phyloP scores from a whole-genome alignment of 1,140 invertebrate species.

The Ruditapes philippinarum region DNA sequence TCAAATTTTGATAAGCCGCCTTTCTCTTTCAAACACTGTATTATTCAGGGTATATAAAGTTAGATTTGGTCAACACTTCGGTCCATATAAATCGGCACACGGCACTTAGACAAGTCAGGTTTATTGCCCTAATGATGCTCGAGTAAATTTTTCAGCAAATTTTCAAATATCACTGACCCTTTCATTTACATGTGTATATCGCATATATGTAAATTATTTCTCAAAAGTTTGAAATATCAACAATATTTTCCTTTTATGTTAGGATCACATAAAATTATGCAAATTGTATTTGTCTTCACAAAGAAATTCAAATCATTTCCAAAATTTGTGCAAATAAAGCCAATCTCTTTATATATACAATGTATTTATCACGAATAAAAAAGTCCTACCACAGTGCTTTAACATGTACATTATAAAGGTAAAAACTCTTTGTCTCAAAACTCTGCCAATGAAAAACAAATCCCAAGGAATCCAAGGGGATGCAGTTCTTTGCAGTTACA shows the following conservation, averaged over 20 bases:
- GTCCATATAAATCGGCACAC: not conserved
- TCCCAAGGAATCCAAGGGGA: too few species aligned
- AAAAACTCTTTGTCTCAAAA: too few species aligned
- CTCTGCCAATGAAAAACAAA: too few species aligned
- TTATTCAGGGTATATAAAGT: slow-evolving; percentile 5
- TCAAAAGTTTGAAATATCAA: too few species aligned
- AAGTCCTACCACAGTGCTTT: too few species aligned
- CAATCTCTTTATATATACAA: not conserved
- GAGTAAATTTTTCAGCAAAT: slow-evolving; percentile 30
- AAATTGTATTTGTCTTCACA: not conserved
- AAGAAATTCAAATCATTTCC: not conserved
- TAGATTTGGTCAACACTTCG: slow-evolving; percentile 26
- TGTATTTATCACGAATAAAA: too few species aligned
- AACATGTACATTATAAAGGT: too few species aligned
- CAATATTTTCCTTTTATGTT: too few species aligned
- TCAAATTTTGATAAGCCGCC: slow-evolving; percentile 10
- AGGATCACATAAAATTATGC: too few species aligned
- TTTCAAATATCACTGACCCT: not conserved
- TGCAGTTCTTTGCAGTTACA: too few species aligned
- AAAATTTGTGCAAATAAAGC: not conserved
- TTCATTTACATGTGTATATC: not conserved
- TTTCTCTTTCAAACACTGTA: slow-evolving; percentile 20
- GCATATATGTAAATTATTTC: too few species aligned
- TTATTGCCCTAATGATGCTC: not conserved
- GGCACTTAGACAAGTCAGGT: not conserved